These are phyloP conservation scores for Sycophila texana DNA, from an alignment of 2,888 invertebrate species.

Conservation along the genomic window DNA sequence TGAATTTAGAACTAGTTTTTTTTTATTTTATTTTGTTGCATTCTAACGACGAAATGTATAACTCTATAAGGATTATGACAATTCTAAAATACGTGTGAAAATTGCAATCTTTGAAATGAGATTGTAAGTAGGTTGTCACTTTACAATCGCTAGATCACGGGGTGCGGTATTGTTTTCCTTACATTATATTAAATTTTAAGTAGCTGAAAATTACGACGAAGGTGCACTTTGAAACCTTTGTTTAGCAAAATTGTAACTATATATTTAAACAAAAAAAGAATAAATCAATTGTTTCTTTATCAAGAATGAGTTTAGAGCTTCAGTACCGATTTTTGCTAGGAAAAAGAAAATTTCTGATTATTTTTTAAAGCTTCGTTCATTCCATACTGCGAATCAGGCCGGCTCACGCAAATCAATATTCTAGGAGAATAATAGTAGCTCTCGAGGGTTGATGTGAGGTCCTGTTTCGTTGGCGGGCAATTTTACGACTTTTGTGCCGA, in stretches of 20 bases:
- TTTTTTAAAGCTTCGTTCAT: neutral
- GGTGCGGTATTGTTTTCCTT: no score
- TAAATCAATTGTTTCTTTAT: neutral
- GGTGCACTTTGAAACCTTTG: neutral
- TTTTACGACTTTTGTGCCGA: neutral
- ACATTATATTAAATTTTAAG: no score
- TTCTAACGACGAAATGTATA: no score
- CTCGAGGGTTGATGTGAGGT: neutral
- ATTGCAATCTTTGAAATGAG: no score
- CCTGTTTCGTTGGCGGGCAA: conserved; percentile 11
- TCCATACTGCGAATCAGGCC: neutral
- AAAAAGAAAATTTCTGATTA: neutral
- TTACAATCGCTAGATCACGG: no score
- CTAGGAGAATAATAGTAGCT: conserved; percentile 25
- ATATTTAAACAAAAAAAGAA: neutral
- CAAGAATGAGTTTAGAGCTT: neutral
- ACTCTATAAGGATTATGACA: no score
- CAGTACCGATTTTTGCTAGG: neutral
- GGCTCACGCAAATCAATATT: conserved; percentile 23
- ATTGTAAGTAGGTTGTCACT: no score
- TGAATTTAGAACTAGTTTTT: no score
- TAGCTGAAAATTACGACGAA: no score
- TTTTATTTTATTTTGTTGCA: no score
- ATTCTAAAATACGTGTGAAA: no score
- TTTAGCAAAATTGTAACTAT: neutral